These are phyloP conservation scores for Apocheima hispidaria DNA, from an alignment of 2,888 invertebrate genomes.

Conservation along the genomic window DNA sequence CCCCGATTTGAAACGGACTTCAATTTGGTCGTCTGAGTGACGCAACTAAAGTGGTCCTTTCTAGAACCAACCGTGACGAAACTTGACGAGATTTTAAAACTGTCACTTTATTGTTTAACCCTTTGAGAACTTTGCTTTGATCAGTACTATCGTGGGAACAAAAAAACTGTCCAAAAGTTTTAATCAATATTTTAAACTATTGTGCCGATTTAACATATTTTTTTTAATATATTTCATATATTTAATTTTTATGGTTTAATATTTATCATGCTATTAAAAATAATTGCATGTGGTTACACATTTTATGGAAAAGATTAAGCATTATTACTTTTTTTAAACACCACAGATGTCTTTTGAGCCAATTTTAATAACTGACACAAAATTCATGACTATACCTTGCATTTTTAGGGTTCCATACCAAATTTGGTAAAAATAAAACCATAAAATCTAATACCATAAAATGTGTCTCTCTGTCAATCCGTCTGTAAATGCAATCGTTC, in stretches of 20 bases:
- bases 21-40: slow-evolving; percentile 78
- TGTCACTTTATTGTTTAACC: slow-evolving; percentile 72
- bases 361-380: slow-evolving; percentile 36
- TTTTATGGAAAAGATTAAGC: slow-evolving; percentile 46
- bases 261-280: slow-evolving; percentile 33
- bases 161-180: not conserved
- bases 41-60: slow-evolving; percentile 68
- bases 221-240: not conserved
- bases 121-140: slow-evolving; percentile 61
- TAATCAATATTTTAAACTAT: not conserved
- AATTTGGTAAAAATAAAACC: no score
- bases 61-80: slow-evolving; percentile 72
- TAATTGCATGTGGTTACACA: slow-evolving; percentile 31
- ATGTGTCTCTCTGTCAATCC: no score
- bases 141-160: slow-evolving; percentile 65
- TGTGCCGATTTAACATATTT: not conserved
- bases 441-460: no score
- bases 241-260: not conserved
- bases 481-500: no score
- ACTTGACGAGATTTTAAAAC: slow-evolving; percentile 78
- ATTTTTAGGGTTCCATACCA: no score
- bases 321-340: slow-evolving; percentile 47
- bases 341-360: slow-evolving; percentile 66
- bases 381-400: slow-evolving; percentile 45
- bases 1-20: slow-evolving; percentile 72